Evolutionary conservation across 2,888 invertebrate genomes (phyloP).

Genomic region (Ecliptopera silaceata): DNA sequence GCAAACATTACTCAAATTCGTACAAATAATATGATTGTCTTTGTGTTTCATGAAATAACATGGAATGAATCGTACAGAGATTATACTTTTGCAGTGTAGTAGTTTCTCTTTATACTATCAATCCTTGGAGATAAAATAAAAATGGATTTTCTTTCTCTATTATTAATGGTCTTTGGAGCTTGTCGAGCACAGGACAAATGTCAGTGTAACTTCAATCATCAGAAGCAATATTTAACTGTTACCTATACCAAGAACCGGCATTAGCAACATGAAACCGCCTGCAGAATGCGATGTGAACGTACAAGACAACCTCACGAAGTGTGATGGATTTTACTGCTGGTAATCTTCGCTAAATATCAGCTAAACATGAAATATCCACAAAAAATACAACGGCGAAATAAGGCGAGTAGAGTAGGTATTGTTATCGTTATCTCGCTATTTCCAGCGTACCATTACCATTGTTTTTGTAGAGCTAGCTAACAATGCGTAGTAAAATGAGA

Average conservation of each 20-base stretch:
- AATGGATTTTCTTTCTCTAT: neutral
- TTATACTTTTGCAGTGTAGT: too few species aligned
- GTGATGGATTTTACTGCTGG: conserved; percentile 23
- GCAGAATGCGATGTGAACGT: conserved; percentile 27
- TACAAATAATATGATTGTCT: too few species aligned
- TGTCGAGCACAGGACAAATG: neutral
- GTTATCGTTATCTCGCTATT: conserved; percentile 22
- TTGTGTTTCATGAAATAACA: too few species aligned
- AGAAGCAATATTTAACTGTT: neutral
- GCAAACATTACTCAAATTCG: too few species aligned
- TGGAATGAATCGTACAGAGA: too few species aligned
- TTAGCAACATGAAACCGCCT: conserved; percentile 9
- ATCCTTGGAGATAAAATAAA: too few species aligned
- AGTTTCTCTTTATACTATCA: too few species aligned
- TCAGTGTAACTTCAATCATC: neutral
- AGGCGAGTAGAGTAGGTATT: conserved; percentile 12
- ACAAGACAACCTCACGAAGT: conserved; percentile 22
- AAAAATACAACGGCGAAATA: conserved; percentile 12
- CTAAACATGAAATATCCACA: conserved; percentile 28
- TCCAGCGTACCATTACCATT: conserved; percentile 16
- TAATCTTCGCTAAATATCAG: conserved; percentile 13
- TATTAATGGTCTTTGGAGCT: neutral
- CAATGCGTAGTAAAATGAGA: conserved; percentile 51
- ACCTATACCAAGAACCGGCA: conserved; percentile 15
- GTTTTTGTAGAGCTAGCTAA: conserved; percentile 46